phyloP scores from a whole-genome alignment of 2,888 invertebrate genomes.

The Epicampocera succincta region DNA sequence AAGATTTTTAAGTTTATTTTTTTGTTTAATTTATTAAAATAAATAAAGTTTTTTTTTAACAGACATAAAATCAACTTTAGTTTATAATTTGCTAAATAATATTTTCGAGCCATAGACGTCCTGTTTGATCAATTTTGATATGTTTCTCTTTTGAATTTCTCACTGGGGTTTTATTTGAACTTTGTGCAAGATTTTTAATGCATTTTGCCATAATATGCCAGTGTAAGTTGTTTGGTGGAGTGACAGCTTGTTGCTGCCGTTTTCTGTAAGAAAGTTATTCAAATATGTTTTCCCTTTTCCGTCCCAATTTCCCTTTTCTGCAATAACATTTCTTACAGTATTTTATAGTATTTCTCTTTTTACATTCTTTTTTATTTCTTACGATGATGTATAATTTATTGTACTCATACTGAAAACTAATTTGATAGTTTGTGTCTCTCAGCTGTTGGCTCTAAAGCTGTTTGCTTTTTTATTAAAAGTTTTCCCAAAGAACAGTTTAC shows the following conservation, averaged over 20 bases:
- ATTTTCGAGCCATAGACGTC: too few species aligned
- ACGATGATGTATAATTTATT: constrained; percentile 17
- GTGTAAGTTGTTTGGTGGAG: not conserved
- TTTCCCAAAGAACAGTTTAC: not conserved
- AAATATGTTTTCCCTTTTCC: constrained; percentile 1
- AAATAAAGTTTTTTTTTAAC: too few species aligned
- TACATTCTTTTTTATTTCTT: not conserved
- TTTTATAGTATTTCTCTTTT: too few species aligned
- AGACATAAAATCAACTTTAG: too few species aligned
- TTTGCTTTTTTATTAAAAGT: constrained; percentile 20
- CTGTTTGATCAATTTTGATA: too few species aligned
- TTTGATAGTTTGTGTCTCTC: not conserved
- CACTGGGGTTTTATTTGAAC: too few species aligned
- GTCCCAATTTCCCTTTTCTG: not conserved
- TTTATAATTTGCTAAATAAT: too few species aligned
- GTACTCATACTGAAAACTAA: not conserved
- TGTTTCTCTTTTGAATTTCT: too few species aligned
- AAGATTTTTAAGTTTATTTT: too few species aligned
- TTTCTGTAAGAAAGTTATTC: not conserved
- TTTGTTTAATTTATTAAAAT: too few species aligned
- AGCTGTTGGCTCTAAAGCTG: not conserved
- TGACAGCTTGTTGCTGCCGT: constrained; percentile 6
- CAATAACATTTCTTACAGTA: constrained; percentile 28
- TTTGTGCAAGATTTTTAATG: too few species aligned
- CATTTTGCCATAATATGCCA: not conserved